Conservation (phyloP, 2,797 vertebrate genomes). For the Oreochromis grahami region DNA sequence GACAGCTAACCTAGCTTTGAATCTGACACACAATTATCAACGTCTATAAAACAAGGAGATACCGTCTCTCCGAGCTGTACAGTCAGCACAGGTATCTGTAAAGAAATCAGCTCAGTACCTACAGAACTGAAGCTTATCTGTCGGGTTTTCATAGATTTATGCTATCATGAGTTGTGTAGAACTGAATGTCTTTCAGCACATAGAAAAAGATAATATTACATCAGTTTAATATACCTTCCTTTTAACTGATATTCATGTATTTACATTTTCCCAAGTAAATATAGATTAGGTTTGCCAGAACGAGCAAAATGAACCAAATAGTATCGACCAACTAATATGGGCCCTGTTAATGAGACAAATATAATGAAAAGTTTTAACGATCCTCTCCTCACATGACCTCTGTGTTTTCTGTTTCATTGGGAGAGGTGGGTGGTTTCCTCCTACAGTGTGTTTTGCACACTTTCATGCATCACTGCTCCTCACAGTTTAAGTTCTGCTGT, state of each 20-base stretch:
- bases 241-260: fast-evolving
- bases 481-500: neutral
- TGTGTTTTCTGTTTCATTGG: neutral
- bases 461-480: conserved; percentile 1
- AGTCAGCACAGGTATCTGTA: neutral
- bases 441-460: neutral
- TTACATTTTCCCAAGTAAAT: neutral
- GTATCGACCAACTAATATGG: neutral
- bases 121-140: neutral
- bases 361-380: neutral
- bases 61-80: neutral
- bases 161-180: neutral
- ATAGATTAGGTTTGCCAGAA: neutral
- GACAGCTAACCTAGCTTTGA: neutral
- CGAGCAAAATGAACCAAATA: neutral
- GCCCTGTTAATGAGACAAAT: neutral
- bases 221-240: neutral
- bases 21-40: neutral
- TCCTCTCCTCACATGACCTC: fast-evolving
- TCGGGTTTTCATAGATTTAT: neutral
- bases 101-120: neutral
- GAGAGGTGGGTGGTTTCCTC: neutral
- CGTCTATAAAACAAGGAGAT: neutral
- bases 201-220: neutral
- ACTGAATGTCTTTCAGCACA: neutral